Evolutionary conservation across 2,888 invertebrate species (phyloP).

Genomic region (Drosophila emarginata): DNA sequence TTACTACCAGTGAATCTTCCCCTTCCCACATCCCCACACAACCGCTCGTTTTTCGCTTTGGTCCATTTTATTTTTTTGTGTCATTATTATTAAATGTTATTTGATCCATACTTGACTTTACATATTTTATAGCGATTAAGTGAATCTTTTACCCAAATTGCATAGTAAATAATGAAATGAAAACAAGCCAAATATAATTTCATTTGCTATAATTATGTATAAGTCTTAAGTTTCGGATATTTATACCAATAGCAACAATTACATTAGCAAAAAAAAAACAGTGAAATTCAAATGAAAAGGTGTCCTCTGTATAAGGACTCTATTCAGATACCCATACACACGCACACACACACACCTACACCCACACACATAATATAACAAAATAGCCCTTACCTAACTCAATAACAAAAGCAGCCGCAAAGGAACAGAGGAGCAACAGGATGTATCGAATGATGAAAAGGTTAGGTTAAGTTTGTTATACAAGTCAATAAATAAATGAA

Average conservation of each 20-base stretch:
- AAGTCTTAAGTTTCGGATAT: conserved; percentile 19
- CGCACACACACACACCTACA: neutral
- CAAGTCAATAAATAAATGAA: conserved; percentile 31
- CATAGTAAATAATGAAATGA: conserved; percentile 31
- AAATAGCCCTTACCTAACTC: conserved; percentile 3
- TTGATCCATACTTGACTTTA: neutral
- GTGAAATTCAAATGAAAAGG: neutral
- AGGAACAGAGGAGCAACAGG: neutral
- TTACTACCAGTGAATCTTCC: conserved; percentile 28
- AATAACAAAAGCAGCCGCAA: neutral
- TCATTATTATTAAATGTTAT: neutral
- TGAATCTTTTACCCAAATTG: conserved; percentile 42
- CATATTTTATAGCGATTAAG: neutral
- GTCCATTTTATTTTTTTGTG: conserved; percentile 6
- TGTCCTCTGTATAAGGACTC: neutral
- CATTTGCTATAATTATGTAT: conserved; percentile 35
- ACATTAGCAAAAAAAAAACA: neutral
- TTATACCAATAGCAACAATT: neutral
- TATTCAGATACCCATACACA: neutral
- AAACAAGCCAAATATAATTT: conserved; percentile 16
- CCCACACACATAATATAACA: neutral
- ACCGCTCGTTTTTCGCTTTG: neutral
- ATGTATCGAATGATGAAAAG: neutral
- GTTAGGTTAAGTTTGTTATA: conserved; percentile 36
- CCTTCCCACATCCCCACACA: neutral